Evolutionary conservation across 1,140 invertebrate species (phyloP), one percentile per base, ranked within the genome.

Genomic region (Saccostrea cuccullata): DNA sequence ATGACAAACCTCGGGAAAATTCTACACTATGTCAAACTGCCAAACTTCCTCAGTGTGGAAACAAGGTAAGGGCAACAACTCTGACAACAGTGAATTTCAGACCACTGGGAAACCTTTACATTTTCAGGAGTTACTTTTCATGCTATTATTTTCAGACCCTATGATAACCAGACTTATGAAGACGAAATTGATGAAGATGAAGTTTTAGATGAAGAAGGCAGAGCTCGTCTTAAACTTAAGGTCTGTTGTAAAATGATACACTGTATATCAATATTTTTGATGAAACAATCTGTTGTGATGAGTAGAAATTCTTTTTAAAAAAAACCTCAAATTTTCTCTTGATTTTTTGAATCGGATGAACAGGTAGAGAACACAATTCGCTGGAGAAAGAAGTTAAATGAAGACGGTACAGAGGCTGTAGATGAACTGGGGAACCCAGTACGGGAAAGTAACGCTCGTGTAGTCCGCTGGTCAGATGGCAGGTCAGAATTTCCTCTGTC

Each of bases 121-220:
- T 15, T 36, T 26, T 26, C 11, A 26, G 23, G 70, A 15, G 15
- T 30, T 77, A 26, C 0, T 30, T 36, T 30, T 77, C 30, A 12
- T 30, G 0, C 36, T 15, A 77, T 30, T 82, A 82, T 67, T 90
- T 92, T 55, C 88, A 95, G 98, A 91, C 99, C 99, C 0, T 99
- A 99, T 94, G 98, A 99, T 95, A 96, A 97, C 0, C 97, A 97
- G 88, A 98, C 97, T 0, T 99, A 99, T 95, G 99, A 99, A 95
- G 99, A 99, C 96, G 99, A 99, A 96, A 98, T 99, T 91, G 99
- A 99, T 93, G 99, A 99, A 93, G 98, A 99, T 95, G 98, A 99
- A 95, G 98, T 98, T 0, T 95, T 99, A 84, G 98, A 99, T 95
- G 99, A 99, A 94, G 99, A 99, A 96, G 99, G 99, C 92, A 95